These are phyloP conservation scores for Hirudinaria manillensis DNA, from an alignment of 2,888 invertebrate genomes.

Conservation along the genomic window DNA sequence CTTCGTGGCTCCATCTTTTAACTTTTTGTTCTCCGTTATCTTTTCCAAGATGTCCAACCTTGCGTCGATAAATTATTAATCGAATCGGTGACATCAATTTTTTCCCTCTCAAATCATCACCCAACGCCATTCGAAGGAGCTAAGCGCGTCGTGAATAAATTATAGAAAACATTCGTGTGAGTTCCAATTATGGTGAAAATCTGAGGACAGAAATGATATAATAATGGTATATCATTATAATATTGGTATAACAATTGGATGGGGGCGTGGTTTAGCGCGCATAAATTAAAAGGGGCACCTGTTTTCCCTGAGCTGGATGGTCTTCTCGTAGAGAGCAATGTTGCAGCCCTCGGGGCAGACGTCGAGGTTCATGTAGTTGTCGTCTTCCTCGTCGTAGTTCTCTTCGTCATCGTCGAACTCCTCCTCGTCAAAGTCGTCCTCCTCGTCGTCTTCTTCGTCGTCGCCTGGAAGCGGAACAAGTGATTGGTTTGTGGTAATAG, in stretches of 20 bases:
- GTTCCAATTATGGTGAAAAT: no score
- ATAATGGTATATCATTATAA: no score
- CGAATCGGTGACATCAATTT: neutral
- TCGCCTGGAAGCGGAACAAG: neutral
- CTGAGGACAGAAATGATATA: no score
- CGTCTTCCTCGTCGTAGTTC: neutral
- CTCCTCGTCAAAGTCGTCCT: neutral
- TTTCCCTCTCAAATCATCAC: no score
- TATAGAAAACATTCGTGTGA: no score
- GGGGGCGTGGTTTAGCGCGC: no score
- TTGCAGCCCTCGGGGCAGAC: conserved; percentile 30
- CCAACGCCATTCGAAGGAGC: no score
- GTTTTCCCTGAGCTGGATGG: conserved; percentile 11
- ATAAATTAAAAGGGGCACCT: conserved; percentile 5
- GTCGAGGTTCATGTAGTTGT: conserved; percentile 27
- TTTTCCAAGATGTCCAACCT: conserved; percentile 28
- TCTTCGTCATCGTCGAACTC: conserved; percentile 1
- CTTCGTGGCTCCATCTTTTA: conserved; percentile 12
- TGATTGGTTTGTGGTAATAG: no score
- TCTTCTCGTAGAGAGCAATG: conserved; percentile 28
- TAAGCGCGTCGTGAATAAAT: no score
- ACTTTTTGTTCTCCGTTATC: conserved; percentile 22
- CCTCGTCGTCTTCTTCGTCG: conserved; percentile 4
- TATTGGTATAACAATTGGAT: no score
- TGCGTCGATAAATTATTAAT: neutral